phyloP scores from a whole-genome alignment of 53 echinoderm and acorn worm species.

The Paelopatides confundens region DNA sequence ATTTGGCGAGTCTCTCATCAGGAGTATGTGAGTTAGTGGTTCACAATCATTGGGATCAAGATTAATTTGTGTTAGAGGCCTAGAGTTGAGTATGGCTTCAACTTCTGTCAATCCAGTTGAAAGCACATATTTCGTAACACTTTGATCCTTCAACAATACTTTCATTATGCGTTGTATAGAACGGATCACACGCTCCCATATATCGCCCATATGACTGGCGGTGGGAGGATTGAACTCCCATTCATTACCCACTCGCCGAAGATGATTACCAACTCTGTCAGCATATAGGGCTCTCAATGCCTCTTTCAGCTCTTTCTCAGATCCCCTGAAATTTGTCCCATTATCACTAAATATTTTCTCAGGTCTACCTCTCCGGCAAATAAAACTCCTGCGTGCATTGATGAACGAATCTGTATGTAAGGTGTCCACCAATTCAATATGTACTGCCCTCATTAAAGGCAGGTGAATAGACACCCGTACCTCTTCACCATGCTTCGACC shows the following conservation, averaged over 20 bases:
- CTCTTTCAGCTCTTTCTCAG: conserved; percentile 50
- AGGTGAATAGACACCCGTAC: conserved; percentile 68
- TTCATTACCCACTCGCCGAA: conserved; percentile 11
- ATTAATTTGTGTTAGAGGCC: conserved; percentile 67
- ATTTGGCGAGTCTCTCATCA: conserved; percentile 14
- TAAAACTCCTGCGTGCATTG: conserved; percentile 58
- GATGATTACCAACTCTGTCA: background rate
- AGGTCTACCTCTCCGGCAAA: conserved; percentile 56
- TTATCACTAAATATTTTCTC: conserved; percentile 70
- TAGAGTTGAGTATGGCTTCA: conserved; percentile 67
- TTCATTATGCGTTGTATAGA: conserved; percentile 45
- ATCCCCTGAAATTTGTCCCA: conserved; percentile 64
- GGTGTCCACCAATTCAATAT: conserved; percentile 64
- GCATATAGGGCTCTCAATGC: conserved; percentile 27
- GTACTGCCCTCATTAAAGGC: conserved; percentile 69
- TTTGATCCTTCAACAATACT: conserved; percentile 45
- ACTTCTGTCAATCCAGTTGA: conserved; percentile 66
- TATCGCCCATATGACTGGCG: conserved; percentile 68
- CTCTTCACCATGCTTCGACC: conserved; percentile 46
- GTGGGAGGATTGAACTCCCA: conserved; percentile 66
- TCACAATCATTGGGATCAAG: conserved; percentile 54
- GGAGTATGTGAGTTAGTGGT: conserved; percentile 70
- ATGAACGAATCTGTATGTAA: conserved; percentile 79
- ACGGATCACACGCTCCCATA: conserved; percentile 72
- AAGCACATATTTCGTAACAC: conserved; percentile 48